phyloP scores from a whole-genome alignment of 2,888 invertebrate genomes.

The Polydrusus tereticollis region DNA sequence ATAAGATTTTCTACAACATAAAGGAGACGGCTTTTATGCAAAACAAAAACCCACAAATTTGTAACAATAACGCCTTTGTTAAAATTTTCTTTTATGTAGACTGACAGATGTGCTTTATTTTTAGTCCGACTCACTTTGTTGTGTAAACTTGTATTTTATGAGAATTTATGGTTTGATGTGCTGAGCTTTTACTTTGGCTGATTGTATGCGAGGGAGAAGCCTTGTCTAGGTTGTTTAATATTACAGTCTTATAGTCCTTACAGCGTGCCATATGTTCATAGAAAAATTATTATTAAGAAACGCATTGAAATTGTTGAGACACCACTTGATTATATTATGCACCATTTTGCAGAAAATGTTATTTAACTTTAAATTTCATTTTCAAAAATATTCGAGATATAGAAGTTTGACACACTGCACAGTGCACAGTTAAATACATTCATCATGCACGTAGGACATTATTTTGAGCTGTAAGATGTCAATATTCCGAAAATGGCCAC shows the following conservation, averaged over 20 bases:
- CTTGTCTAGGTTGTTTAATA: neutral
- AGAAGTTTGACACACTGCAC: too few relatives aligned
- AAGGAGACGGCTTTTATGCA: slow-evolving; percentile 25
- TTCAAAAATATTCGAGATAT: too few relatives aligned
- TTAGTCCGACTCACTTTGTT: slow-evolving; percentile 13
- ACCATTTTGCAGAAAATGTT: too few relatives aligned
- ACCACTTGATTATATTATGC: too few relatives aligned
- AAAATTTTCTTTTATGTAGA: slow-evolving; percentile 19
- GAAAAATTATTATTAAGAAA: too few relatives aligned
- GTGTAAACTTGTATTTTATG: slow-evolving; percentile 9
- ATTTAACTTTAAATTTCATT: too few relatives aligned
- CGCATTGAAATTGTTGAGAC: too few relatives aligned
- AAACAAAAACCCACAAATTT: slow-evolving; percentile 28
- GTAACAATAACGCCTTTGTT: slow-evolving; percentile 33
- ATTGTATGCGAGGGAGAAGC: neutral
- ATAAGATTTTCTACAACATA: slow-evolving; percentile 31
- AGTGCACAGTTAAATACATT: too few relatives aligned
- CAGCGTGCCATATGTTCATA: neutral
- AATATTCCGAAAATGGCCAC: too few relatives aligned
- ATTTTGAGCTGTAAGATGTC: too few relatives aligned
- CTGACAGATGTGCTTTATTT: slow-evolving; percentile 21
- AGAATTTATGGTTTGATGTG: neutral
- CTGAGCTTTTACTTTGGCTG: neutral
- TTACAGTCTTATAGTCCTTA: neutral
- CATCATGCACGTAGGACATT: too few relatives aligned